Evolutionary conservation across 1,140 invertebrate species (phyloP), one percentile per base, ranked within the genome.

Genomic region (Drosophila subobscura): DNA sequence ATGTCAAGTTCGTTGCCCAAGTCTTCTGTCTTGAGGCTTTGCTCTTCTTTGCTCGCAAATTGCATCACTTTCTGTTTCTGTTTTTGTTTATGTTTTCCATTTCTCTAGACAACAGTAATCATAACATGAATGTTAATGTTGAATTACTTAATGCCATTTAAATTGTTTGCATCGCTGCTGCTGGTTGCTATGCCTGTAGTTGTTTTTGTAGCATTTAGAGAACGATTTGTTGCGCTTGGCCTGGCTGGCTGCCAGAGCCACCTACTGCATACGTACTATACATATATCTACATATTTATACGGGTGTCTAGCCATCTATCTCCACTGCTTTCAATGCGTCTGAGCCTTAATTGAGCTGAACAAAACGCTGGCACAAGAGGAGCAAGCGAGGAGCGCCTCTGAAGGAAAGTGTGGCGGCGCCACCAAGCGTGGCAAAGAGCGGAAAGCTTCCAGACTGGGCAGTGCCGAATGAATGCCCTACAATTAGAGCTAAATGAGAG

Each of bases 211-310:
- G 51, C 70, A 73, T 68, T 81, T 79, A 50, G 60, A 83, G 83
- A 86, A 88, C 76, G 79, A 88, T 88, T 88, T 83, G 83, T 79
- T 83, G 78, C 83, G 83, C 83, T 88, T 77, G 61, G 66, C 64
- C 64, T 68, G 33, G 44, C 66, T 40, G 33, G 64, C 66, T 40
- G 33, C 44, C 5, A 41, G 44, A 68, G 61, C 64, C 53, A 66
- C 25, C 25, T 6, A 6, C 25, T 54, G 64, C 44, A 33, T 61
- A 23, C 20, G 12, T 42, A 27, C 57, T 1, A 63, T 63, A 58
- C 29, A 41, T 47, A 51, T 65, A 58, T 46, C 20, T 23, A 20
- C 25, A 27, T 27, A 6, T 27, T 27, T 6, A 47, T 16, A 45
- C 12, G 3, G 4, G 29, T 37, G 12, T 37, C 33, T 10, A 33